A percentile compares a stretch with the other conserved stretches of the same genome.
phyloP scores from a whole-genome alignment of 2,113 vertebrate genomes.

The Notarius quadriscutis region DNA sequence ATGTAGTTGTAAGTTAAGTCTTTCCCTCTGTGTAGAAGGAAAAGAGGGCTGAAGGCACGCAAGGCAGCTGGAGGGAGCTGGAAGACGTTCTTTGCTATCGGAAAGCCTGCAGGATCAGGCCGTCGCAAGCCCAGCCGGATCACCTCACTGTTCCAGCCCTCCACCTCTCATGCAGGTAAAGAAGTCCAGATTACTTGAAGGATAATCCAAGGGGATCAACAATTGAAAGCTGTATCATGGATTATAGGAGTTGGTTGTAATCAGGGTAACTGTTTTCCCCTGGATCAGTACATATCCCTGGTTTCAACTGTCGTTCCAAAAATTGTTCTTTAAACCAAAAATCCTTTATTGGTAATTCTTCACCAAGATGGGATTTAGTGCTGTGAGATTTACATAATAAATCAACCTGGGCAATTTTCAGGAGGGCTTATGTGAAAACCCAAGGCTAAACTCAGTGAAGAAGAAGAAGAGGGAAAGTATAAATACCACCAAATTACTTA shows the following conservation, averaged over 20 bases:
- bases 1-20: too few relatives aligned
- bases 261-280: not conserved
- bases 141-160: conserved; percentile 64
- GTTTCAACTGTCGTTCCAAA: not conserved
- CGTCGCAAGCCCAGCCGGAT: conserved; percentile 69
- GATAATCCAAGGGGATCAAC: not conserved
- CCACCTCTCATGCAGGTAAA: conserved; percentile 61
- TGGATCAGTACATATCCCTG: not conserved
- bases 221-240: not conserved
- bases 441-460: not conserved
- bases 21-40: conserved; percentile 58
- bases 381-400: not conserved
- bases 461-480: not conserved
- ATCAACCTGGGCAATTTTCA: not conserved
- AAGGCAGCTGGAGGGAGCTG: conserved; percentile 76
- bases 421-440: not conserved
- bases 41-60: conserved; percentile 67
- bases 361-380: not conserved
- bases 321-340: not conserved
- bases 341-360: not conserved
- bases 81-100: conserved; percentile 81
- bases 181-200: not conserved
- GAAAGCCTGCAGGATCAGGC: conserved; percentile 67
- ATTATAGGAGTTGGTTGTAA: not conserved
- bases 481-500: not conserved